Evolutionary conservation across 2,113 vertebrate species (phyloP).

Genomic region (Eptesicus fuscus): DNA sequence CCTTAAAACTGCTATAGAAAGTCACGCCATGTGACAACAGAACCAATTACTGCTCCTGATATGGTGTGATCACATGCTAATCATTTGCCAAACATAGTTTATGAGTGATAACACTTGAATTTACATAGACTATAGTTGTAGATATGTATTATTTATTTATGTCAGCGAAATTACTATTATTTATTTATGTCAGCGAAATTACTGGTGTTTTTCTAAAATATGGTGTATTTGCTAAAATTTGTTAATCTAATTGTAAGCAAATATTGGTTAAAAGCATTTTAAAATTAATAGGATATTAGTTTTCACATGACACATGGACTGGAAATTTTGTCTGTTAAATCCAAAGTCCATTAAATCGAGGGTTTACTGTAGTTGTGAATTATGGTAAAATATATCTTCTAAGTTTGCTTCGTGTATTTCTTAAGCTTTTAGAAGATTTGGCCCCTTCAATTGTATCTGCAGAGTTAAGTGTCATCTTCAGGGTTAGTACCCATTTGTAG

Average conservation of each 20-base stretch:
- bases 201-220: neutral
- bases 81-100: neutral
- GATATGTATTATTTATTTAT: neutral
- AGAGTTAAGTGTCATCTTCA: neutral
- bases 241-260: no score
- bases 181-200: neutral
- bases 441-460: neutral
- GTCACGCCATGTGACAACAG: neutral
- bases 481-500: neutral
- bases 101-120: neutral
- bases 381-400: neutral
- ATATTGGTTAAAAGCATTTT: no score
- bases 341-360: no score
- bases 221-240: neutral
- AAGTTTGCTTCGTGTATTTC: neutral
- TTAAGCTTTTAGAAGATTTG: neutral
- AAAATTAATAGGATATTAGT: no score
- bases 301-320: no score
- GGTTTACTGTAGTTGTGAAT: neutral
- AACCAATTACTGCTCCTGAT: neutral
- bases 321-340: no score
- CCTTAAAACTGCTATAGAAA: neutral
- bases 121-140: neutral
- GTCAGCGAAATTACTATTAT: neutral
- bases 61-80: neutral